These are phyloP conservation scores for Tautogolabrus adspersus DNA, from an alignment of 2,113 vertebrate genomes.

Conservation along the genomic window DNA sequence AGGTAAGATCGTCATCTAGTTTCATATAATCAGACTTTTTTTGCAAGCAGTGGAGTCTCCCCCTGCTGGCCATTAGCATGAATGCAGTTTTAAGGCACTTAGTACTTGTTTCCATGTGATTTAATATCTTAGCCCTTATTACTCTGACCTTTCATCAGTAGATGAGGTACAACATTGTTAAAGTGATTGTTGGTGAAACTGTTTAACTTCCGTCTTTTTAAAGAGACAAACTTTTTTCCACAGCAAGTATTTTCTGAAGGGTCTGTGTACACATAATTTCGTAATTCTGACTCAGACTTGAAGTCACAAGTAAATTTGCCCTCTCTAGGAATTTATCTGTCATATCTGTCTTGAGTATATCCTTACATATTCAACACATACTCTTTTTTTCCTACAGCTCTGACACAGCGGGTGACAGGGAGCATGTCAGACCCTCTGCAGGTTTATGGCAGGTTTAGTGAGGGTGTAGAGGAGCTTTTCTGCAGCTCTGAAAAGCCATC, in stretches of 20 bases:
- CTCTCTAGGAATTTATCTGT: constrained; percentile 16
- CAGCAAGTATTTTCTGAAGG: background rate
- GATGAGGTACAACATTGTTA: background rate
- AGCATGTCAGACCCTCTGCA: constrained; percentile 32
- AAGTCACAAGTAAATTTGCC: background rate
- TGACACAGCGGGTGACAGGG: constrained; percentile 20
- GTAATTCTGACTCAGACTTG: background rate
- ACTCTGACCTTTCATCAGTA: background rate
- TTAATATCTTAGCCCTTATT: too few species aligned
- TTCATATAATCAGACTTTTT: background rate
- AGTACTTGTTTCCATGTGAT: too few species aligned
- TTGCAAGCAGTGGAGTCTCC: background rate
- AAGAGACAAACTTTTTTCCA: background rate
- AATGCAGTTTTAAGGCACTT: background rate
- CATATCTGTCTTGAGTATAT: constrained; percentile 10
- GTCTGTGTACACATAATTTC: background rate
- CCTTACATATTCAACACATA: constrained; percentile 9
- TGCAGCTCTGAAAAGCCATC: background rate
- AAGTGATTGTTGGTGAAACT: background rate
- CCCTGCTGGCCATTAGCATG: background rate
- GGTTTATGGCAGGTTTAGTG: constrained; percentile 25
- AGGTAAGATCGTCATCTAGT: too few species aligned
- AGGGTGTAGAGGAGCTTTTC: constrained; percentile 29
- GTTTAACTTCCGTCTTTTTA: background rate
- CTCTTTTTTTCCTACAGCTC: constrained; percentile 6